phyloP scores from a whole-genome alignment of 2,113 vertebrate species.

The Coracopsis vasa region DNA sequence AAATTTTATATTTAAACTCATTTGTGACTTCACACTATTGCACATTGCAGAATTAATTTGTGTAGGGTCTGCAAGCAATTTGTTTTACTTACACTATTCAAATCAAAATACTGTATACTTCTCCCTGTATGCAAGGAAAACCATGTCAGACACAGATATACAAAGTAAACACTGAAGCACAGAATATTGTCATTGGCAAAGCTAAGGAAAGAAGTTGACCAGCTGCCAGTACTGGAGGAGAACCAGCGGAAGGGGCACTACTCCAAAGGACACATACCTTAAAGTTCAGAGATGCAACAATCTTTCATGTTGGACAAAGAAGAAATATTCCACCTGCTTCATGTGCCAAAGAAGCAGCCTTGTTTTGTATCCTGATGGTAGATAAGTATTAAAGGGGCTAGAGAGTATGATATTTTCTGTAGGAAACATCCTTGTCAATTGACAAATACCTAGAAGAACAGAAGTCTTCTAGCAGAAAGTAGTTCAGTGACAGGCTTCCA shows the following conservation, averaged over 20 bases:
- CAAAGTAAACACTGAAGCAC: slow-evolving; percentile 44
- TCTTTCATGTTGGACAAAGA: slow-evolving; percentile 46
- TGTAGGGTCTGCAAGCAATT: neutral
- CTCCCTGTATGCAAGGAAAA: slow-evolving; percentile 25
- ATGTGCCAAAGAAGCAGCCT: neutral
- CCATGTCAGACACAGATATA: slow-evolving; percentile 17
- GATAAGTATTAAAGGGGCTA: neutral
- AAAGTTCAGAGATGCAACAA: slow-evolving; percentile 28
- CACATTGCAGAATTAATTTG: neutral
- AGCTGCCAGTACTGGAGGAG: slow-evolving; percentile 33
- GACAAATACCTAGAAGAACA: neutral
- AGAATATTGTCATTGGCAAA: slow-evolving; percentile 68
- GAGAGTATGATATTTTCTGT: neutral
- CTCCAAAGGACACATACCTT: slow-evolving; percentile 54
- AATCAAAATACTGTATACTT: neutral
- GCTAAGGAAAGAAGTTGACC: slow-evolving; percentile 25
- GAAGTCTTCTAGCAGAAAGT: neutral
- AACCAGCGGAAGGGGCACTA: slow-evolving; percentile 39
- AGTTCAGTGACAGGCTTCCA: neutral
- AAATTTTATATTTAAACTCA: neutral
- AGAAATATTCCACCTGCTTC: slow-evolving; percentile 41
- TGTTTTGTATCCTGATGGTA: neutral
- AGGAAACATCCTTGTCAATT: neutral
- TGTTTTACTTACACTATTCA: neutral
- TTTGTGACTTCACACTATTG: neutral